Base-by-base conservation (phyloP, 1,140 invertebrate genomes). In the Bombus affinis region DNA sequence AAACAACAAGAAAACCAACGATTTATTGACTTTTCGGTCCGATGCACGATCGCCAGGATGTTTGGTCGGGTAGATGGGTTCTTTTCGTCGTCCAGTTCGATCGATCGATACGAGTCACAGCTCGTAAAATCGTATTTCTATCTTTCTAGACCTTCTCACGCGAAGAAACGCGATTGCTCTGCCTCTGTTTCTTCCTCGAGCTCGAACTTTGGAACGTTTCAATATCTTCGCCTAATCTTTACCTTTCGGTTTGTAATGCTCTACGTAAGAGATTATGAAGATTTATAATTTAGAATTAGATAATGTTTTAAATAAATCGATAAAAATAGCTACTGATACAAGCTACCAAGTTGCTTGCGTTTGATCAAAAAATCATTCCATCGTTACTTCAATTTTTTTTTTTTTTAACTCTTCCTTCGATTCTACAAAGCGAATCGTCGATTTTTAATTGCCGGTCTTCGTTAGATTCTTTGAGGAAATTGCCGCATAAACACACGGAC, bases 11-110 rank as follows among this genome's bases (percentile, higher is more conserved):
- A 89, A 83, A 84, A 83, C 81, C 39, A 65, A 88, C 74, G 86
- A 88, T 91, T 90, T 90, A 91, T 88, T 77, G 89, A 91, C 79
- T 91, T 91, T 91, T 90, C 59, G 74, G 71, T 25, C 39, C 9
- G 57, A 22, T n/a, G 57, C 75, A 44, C 59, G 76, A 78, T 62
- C 6, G 47, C 47, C 47, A 53, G 47, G 47, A 53, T 5, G 47
- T 53, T 53, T 53, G 18, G 47, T 22, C n/a, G 57, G n/a, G 37
- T 68, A 42, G 25, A 71, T 42, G 35, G 44, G n/a, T 15, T 59
- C 42, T 47, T 75, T 42, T 81, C 75, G 35, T 86, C 44, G n/a
- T 76, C 8, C 15, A 32, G 15, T n/a, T 62, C 25, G 59, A 62
- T 76, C 37, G 72, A 68, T 66, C 62, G 39, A 53, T 53, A 22